These are phyloP conservation scores for Poecilia wingei DNA, from an alignment of 2,797 vertebrate genomes.

Conservation along the genomic window DNA sequence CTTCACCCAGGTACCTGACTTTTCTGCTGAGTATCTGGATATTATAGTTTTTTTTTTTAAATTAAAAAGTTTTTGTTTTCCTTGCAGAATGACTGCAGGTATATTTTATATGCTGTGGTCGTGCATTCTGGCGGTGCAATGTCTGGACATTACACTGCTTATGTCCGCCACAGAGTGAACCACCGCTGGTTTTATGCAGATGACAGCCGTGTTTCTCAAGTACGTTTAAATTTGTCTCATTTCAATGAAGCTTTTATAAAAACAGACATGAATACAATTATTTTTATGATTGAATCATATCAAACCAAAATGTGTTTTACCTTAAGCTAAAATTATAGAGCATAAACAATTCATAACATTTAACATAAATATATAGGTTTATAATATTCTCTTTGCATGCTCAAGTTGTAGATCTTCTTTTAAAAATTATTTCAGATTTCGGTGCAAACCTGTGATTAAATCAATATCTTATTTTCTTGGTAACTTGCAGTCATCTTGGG, in stretches of 20 bases:
- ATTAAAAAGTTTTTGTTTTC: slow-evolving; percentile 6
- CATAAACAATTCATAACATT: neutral
- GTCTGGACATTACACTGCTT: slow-evolving; percentile 79
- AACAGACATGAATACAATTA: neutral
- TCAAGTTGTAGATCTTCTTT: neutral
- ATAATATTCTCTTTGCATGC: neutral
- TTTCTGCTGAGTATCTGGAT: neutral
- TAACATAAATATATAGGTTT: neutral
- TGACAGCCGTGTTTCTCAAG: slow-evolving; percentile 55
- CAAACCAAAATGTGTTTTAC: neutral
- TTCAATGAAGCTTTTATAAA: neutral
- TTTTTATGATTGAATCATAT: neutral
- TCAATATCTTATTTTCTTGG: neutral
- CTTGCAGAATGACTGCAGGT: slow-evolving; percentile 56
- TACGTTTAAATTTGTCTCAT: slow-evolving; percentile 23
- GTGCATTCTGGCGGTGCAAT: slow-evolving; percentile 64
- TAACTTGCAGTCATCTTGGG: slow-evolving; percentile 64
- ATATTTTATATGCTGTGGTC: slow-evolving; percentile 76
- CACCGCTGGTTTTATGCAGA: slow-evolving; percentile 69
- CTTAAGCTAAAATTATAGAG: neutral
- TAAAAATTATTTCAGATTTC: neutral
- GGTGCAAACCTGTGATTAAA: neutral
- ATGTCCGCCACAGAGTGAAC: slow-evolving; percentile 33
- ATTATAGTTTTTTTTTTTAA: neutral
- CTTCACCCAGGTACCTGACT: slow-evolving; percentile 44